Evolutionary conservation across 2,113 vertebrate genomes (phyloP), one percentile per base, ranked within the genome.

Genomic region (Pseudonaja textilis): DNA sequence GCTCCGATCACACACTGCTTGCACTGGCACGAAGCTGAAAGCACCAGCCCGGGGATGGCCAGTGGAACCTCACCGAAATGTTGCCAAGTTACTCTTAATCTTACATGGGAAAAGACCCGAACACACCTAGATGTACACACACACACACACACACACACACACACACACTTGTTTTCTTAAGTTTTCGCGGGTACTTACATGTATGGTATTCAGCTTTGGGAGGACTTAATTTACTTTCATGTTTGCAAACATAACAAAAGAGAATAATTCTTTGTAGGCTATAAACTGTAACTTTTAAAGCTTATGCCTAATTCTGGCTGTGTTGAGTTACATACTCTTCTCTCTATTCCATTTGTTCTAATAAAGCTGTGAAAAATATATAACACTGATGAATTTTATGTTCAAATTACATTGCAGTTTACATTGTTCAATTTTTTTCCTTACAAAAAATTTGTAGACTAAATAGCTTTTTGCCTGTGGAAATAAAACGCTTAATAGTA

Each of bases 261-360:
- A 81, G 69, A 81, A 81, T 0, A 39, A 81, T 81, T 20, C 69
- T 74, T 74, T 34, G n/a, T 34, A 74, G 69, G 16, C n/a, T 74
- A 34, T 74, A 81, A 81, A 81, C 34, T 39, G n/a, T 74, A 81
- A 81, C 16, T 81, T 81, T 16, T 81, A n/a, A 29, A 87, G 14
- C 1, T 87, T 29, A 52, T 87, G 47, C 50, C 50, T 87, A 87
- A 52, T 54, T 29, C 26, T 26, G 26, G 12, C 45, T 52, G 6
- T 29, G 22, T 52, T 18, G 92, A 42, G 39, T 94, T 39, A 4
- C 86, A 7, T 16, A 69, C 91, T 93, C 95, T 5, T 45, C 94
- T 94, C 94, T 8, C 59, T 93, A 94, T 95, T 96, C 92, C 90
- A 92, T 95, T 96, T 95, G 94, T 34, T 39, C 61, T 92, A 88